These are phyloP conservation scores for Allacma fusca DNA, from an alignment of 2,888 invertebrate species.

Conservation along the genomic window DNA sequence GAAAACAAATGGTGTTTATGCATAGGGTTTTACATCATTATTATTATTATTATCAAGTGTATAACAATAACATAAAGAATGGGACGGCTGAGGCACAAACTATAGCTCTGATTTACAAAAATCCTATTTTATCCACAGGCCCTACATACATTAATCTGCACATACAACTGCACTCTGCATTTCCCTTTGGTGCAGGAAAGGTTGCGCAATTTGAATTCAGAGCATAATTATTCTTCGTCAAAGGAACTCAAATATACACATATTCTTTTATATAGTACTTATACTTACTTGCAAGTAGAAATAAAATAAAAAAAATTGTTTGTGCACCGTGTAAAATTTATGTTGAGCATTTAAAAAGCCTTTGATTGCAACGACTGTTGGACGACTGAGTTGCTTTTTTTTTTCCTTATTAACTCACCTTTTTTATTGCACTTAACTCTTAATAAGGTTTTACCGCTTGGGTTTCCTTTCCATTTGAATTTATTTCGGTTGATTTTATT, in stretches of 20 bases:
- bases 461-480: too few relatives aligned
- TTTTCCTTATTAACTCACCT: neutral
- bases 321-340: neutral
- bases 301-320: neutral
- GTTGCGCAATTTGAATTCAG: neutral
- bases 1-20: too few relatives aligned
- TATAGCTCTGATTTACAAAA: too few relatives aligned
- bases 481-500: too few relatives aligned
- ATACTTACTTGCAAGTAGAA: too few relatives aligned
- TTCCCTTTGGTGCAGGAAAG: neutral
- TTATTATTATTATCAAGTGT: too few relatives aligned
- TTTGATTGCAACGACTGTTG: constrained; percentile 2
- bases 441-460: constrained; percentile 1
- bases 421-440: neutral
- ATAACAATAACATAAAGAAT: too few relatives aligned
- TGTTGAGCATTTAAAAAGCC: constrained; percentile 10
- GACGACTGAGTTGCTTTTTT: neutral
- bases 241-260: neutral
- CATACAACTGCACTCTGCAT: too few relatives aligned
- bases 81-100: too few relatives aligned
- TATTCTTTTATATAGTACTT: neutral
- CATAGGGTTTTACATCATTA: too few relatives aligned
- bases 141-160: too few relatives aligned
- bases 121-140: too few relatives aligned
- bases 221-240: constrained; percentile 4